Conservation (phyloP, 2,113 vertebrate genomes). For the Ammodytes dubius region DNA sequence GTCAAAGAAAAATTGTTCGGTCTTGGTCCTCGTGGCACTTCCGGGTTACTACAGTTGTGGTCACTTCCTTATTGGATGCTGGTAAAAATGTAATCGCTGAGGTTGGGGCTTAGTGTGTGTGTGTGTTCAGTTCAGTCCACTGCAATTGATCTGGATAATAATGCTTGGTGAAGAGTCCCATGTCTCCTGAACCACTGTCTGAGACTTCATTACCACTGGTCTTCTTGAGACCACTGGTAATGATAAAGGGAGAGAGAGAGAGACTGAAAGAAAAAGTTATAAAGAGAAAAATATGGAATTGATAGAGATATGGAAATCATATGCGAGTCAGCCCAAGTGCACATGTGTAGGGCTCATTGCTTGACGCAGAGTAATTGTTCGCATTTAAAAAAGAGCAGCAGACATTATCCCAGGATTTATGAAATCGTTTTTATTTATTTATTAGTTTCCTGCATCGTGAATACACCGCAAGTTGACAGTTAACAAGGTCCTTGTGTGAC, state of each 20-base stretch:
- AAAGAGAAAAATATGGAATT: constrained; percentile 28
- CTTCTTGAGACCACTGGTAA: constrained; percentile 38
- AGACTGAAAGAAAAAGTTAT: neutral
- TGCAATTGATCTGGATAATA: constrained; percentile 77
- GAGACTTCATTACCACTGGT: constrained; percentile 71
- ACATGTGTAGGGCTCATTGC: neutral
- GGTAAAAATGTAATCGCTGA: too few relatives aligned
- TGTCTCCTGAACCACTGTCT: constrained; percentile 67
- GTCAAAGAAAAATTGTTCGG: too few relatives aligned
- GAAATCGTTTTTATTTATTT: neutral
- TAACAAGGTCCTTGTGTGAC: neutral
- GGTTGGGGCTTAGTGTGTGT: neutral
- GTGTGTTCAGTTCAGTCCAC: constrained; percentile 72
- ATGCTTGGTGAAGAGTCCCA: constrained; percentile 61
- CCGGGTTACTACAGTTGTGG: too few relatives aligned
- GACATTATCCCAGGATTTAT: neutral
- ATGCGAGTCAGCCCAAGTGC: constrained; percentile 22
- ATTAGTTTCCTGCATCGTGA: neutral
- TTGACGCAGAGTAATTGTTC: constrained; percentile 3
- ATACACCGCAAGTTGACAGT: neutral
- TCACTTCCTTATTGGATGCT: too few relatives aligned
- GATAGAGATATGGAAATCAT: constrained; percentile 29
- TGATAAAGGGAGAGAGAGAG: constrained; percentile 28
- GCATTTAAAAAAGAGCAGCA: constrained; percentile 4
- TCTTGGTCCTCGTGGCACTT: too few relatives aligned